These are phyloP conservation scores for Limnothrissa miodon DNA, from an alignment of 2,113 vertebrate genomes.

Conservation along the genomic window DNA sequence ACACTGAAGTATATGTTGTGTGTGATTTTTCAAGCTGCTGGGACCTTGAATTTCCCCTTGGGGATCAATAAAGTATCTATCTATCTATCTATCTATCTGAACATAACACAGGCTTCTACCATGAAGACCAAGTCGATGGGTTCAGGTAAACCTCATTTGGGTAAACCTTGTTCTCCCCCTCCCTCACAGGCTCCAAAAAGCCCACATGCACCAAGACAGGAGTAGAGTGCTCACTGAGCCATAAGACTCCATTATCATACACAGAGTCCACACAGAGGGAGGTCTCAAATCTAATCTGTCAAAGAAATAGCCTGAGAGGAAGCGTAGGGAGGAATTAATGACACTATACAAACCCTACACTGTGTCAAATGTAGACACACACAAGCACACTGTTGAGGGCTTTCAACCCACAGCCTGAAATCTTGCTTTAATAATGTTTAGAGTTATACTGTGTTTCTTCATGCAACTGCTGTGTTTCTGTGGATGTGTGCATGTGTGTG, in stretches of 20 bases:
- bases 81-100: too few species aligned
- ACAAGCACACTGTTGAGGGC: neutral
- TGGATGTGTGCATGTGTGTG: too few species aligned
- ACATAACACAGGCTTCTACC: neutral
- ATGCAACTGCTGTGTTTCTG: neutral
- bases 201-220: neutral
- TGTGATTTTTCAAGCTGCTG: too few species aligned
- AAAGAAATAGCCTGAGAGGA: conserved; percentile 50
- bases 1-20: too few species aligned
- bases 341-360: neutral
- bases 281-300: conserved; percentile 51
- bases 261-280: conserved; percentile 39
- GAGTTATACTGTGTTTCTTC: neutral
- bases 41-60: too few species aligned
- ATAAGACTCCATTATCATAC: conserved; percentile 36
- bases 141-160: neutral
- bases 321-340: neutral
- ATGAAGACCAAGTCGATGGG: neutral
- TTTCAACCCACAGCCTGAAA: neutral
- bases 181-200: neutral
- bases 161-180: neutral
- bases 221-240: conserved; percentile 19
- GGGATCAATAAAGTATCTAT: too few species aligned
- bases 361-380: neutral
- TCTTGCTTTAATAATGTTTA: neutral